Conservation (phyloP, 2,888 invertebrate species). For the Eupithecia subumbrata region DNA sequence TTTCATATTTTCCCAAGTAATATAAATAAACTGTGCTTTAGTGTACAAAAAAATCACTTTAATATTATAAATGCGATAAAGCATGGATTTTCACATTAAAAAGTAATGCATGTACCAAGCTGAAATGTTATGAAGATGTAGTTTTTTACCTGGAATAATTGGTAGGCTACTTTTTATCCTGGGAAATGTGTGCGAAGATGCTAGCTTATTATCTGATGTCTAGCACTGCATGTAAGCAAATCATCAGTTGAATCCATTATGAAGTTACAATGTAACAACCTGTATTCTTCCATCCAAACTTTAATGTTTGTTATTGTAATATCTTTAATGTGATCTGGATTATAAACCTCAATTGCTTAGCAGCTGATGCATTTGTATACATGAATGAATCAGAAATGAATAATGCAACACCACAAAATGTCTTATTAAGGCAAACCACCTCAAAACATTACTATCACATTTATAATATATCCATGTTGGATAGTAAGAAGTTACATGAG, state of each 20-base stretch:
- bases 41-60: background rate
- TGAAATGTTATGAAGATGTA: too few species aligned
- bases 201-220: background rate
- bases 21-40: background rate
- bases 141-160: too few species aligned
- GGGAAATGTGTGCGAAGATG: too few species aligned
- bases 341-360: background rate
- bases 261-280: background rate
- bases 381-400: background rate
- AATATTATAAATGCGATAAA: background rate
- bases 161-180: too few species aligned
- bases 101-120: background rate
- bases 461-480: background rate
- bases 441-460: background rate
- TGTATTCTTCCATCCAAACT: background rate
- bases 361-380: background rate
- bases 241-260: background rate
- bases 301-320: background rate
- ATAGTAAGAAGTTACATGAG: conserved; percentile 4
- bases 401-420: background rate
- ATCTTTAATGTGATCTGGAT: background rate
- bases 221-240: background rate
- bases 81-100: background rate
- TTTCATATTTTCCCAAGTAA: background rate
- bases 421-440: background rate